Evolutionary conservation across 92 coral and sea anemone species (phyloP).

Genomic region (Epizoanthus fatuus): DNA sequence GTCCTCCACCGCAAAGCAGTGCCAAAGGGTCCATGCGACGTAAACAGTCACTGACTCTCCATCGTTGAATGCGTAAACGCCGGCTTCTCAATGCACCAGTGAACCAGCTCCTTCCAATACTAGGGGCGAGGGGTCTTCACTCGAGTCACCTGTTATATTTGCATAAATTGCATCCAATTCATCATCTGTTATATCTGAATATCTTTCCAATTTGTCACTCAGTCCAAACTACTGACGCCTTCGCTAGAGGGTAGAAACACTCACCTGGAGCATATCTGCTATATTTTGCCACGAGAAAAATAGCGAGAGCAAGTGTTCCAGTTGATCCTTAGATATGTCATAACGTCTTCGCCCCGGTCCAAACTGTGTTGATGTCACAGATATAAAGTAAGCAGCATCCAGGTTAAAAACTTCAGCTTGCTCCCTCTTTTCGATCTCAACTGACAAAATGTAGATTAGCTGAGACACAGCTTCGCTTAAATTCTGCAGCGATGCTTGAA

Average conservation of each 20-base stretch:
- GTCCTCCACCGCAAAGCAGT: too few relatives aligned
- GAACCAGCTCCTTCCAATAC: conserved; percentile 71
- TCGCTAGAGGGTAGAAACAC: conserved; percentile 65
- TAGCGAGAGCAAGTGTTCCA: conserved; percentile 67
- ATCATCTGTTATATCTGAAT: conserved; percentile 64
- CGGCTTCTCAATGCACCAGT: conserved; percentile 67
- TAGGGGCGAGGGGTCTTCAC: conserved; percentile 63
- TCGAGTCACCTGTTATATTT: not conserved
- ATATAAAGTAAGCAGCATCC: too few relatives aligned
- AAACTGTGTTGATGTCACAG: too few relatives aligned
- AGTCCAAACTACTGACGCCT: conserved; percentile 65
- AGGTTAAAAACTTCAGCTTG: too few relatives aligned
- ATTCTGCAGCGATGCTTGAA: too few relatives aligned
- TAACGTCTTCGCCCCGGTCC: conserved; percentile 68
- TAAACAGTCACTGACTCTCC: conserved; percentile 61
- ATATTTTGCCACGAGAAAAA: conserved; percentile 72
- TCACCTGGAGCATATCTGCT: conserved; percentile 60
- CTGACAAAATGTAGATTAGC: too few relatives aligned
- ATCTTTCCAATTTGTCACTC: conserved; percentile 45
- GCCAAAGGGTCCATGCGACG: conserved; percentile 58
- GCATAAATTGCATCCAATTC: conserved; percentile 56
- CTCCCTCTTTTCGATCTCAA: too few relatives aligned
- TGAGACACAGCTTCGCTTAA: too few relatives aligned
- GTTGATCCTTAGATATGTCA: conserved; percentile 70
- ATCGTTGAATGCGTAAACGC: conserved; percentile 52